Percentiles rank a stretch among this genome's conserved stretches.
These are phyloP conservation scores for Grammomys surdaster DNA, from an alignment of 2,113 vertebrate genomes.

Conservation along the genomic window DNA sequence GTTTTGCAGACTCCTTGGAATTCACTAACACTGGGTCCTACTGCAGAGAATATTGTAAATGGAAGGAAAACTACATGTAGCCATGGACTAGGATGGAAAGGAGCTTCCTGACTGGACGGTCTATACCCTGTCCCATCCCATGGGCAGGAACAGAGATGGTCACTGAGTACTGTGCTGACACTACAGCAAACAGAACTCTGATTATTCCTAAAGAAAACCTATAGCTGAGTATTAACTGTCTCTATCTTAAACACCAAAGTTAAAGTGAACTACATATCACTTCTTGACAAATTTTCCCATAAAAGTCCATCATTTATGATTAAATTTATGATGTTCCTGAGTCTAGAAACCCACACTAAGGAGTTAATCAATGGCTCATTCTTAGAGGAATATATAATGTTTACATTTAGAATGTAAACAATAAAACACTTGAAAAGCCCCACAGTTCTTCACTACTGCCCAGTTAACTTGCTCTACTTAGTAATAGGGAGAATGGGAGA, in stretches of 20 bases:
- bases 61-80: not conserved
- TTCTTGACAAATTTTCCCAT: not conserved
- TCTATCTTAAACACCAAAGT: slow-evolving; percentile 20
- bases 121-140: not conserved
- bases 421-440: not conserved
- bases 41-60: not conserved
- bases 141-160: not conserved
- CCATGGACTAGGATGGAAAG: not conserved
- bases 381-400: slow-evolving; percentile 53
- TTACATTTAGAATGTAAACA: slow-evolving; percentile 53
- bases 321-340: slow-evolving; percentile 11
- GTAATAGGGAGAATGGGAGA: slow-evolving; percentile 60
- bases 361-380: slow-evolving; percentile 47
- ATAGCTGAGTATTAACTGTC: not conserved
- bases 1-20: not conserved
- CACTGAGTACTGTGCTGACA: not conserved
- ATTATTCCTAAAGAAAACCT: slow-evolving; percentile 26
- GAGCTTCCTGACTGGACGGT: not conserved
- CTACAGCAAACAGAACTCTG: not conserved
- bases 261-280: not conserved
- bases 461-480: slow-evolving; percentile 30
- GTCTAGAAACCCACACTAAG: slow-evolving; percentile 30
- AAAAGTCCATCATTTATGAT: not conserved
- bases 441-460: slow-evolving; percentile 41
- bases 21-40: not conserved